Conservation (phyloP, 2,888 invertebrate genomes). For the Andrena haemorrhoa region DNA sequence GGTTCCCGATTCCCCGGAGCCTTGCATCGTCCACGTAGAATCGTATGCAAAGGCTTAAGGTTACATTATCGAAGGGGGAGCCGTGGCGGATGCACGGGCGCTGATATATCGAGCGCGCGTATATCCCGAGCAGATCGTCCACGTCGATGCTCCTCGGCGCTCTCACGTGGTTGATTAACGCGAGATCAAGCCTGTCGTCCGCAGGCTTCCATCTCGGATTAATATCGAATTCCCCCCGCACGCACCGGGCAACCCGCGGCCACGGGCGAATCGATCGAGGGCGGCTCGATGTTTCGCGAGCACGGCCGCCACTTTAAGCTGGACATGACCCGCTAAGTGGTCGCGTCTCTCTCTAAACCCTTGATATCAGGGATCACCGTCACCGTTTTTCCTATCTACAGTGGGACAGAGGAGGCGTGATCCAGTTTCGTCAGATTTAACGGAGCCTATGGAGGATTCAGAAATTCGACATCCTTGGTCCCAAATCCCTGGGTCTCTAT, state of each 20-base stretch:
- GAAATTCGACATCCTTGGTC: no score
- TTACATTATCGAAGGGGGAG: conserved; percentile 52
- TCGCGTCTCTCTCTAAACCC: not conserved
- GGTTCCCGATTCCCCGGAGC: not conserved
- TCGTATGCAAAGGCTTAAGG: conserved; percentile 54
- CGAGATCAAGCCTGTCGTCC: conserved; percentile 68
- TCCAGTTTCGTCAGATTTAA: no score
- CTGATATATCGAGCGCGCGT: conserved; percentile 45
- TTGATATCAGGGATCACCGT: not conserved
- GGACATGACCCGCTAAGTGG: conserved; percentile 19
- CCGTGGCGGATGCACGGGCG: conserved; percentile 8
- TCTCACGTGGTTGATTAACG: conserved; percentile 68
- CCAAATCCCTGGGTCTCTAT: no score
- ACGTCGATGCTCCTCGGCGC: conserved; percentile 48
- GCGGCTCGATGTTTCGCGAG: conserved; percentile 36
- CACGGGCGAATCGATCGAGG: conserved; percentile 48
- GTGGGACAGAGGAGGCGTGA: no score
- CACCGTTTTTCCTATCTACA: no score
- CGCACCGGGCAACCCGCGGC: not conserved
- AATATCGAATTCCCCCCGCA: conserved; percentile 64
- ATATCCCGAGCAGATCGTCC: conserved; percentile 54
- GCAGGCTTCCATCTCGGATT: conserved; percentile 64
- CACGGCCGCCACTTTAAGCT: conserved; percentile 11
- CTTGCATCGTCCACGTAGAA: conserved; percentile 23
- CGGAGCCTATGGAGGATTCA: no score